Evolutionary conservation across 2,113 vertebrate genomes (phyloP).

Genomic region (Laterallus jamaicensis): DNA sequence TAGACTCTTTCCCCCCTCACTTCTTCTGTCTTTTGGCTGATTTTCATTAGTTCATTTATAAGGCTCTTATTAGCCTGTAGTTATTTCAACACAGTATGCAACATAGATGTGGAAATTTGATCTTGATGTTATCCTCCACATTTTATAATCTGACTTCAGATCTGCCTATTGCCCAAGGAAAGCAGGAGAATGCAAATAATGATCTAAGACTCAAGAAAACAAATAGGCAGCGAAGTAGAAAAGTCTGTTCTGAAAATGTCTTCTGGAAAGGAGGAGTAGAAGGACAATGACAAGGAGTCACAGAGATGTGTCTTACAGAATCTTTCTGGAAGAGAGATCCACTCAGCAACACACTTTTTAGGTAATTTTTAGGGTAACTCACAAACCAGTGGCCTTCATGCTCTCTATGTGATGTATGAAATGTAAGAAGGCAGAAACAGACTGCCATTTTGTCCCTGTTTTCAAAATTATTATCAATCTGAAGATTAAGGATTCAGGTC

Average conservation of each 20-base stretch:
- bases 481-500: neutral
- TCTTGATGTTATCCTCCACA: neutral
- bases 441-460: neutral
- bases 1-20: neutral
- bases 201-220: neutral
- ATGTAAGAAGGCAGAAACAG: neutral
- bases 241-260: neutral
- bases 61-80: neutral
- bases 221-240: neutral
- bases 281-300: neutral
- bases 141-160: conserved; percentile 37
- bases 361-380: too few relatives aligned
- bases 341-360: neutral
- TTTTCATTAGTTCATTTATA: neutral
- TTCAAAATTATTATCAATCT: neutral
- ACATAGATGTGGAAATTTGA: neutral
- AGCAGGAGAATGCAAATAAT: conserved; percentile 18
- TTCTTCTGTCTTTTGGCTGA: conserved; percentile 11
- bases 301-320: neutral
- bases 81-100: conserved; percentile 11
- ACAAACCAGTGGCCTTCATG: neutral
- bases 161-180: neutral
- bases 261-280: neutral
- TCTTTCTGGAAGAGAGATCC: neutral
- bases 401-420: neutral